These are phyloP conservation scores for Hylia prasina DNA, from an alignment of 2,113 vertebrate genomes.

Conservation along the genomic window DNA sequence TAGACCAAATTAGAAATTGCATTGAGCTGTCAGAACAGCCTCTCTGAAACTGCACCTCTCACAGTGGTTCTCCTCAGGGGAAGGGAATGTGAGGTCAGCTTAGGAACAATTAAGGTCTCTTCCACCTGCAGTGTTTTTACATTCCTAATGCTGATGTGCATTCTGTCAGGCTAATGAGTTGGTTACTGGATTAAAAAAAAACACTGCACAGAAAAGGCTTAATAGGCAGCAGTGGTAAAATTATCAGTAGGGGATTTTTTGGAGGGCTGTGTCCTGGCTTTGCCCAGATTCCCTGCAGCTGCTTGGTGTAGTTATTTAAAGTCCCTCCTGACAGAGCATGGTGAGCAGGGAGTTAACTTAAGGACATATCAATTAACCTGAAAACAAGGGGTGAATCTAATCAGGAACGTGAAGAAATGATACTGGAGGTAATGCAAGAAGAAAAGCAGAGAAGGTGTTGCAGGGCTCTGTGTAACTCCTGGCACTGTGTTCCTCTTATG, in stretches of 20 bases:
- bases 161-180: not conserved
- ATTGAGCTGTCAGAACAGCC: not conserved
- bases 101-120: not conserved
- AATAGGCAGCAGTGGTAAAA: not conserved
- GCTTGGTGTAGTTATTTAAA: not conserved
- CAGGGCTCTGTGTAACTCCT: not conserved
- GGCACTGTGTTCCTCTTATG: fast-evolving
- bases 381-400: not conserved
- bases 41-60: not conserved
- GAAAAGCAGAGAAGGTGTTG: not conserved
- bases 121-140: not conserved
- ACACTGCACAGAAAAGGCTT: not conserved
- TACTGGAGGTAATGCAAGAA: not conserved
- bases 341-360: not conserved
- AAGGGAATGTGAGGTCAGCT: not conserved
- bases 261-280: not conserved
- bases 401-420: fast-evolving
- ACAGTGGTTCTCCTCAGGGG: not conserved
- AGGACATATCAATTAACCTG: not conserved
- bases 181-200: not conserved
- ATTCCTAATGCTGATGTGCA: not conserved
- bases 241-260: not conserved
- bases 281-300: not conserved
- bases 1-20: not conserved
- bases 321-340: not conserved